Evolutionary conservation across 2,797 vertebrate species (phyloP).

Genomic region (Nasua narica): DNA sequence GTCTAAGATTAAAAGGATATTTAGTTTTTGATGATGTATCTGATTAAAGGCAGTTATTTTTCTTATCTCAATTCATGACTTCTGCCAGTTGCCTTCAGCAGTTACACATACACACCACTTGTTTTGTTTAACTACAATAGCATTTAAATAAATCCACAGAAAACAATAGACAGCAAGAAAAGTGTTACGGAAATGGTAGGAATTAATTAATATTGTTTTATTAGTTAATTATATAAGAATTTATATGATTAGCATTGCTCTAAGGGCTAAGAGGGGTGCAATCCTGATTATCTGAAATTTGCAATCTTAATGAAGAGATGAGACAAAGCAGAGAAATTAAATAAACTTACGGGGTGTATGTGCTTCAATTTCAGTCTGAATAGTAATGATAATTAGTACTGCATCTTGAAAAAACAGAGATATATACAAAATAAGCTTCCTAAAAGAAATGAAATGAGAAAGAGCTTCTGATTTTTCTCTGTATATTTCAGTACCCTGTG

Average conservation of each 20-base stretch:
- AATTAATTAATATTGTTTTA: slow-evolving; percentile 25
- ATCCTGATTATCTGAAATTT: neutral
- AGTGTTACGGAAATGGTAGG: neutral
- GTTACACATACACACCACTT: neutral
- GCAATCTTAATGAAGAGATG: neutral
- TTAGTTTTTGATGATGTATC: slow-evolving; percentile 13
- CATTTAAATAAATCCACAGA: slow-evolving; percentile 31
- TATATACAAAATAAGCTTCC: neutral
- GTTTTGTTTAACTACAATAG: slow-evolving; percentile 35
- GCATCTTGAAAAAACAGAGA: neutral
- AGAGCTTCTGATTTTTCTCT: neutral
- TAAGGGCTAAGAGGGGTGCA: neutral
- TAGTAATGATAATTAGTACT: neutral
- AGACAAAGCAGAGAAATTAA: slow-evolving; percentile 17
- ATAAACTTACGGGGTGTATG: neutral
- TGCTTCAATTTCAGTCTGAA: neutral
- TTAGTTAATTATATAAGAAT: neutral
- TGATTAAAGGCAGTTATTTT: slow-evolving; percentile 21
- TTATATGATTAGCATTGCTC: neutral
- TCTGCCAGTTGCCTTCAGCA: neutral
- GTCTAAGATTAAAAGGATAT: neutral
- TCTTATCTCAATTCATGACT: neutral
- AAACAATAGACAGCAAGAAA: slow-evolving; percentile 4
- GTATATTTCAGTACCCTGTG: neutral
- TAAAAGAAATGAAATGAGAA: neutral